Evolutionary conservation across 2,113 vertebrate species (phyloP), one percentile per base, ranked within the genome.

Genomic region (Pelobates fuscus): DNA sequence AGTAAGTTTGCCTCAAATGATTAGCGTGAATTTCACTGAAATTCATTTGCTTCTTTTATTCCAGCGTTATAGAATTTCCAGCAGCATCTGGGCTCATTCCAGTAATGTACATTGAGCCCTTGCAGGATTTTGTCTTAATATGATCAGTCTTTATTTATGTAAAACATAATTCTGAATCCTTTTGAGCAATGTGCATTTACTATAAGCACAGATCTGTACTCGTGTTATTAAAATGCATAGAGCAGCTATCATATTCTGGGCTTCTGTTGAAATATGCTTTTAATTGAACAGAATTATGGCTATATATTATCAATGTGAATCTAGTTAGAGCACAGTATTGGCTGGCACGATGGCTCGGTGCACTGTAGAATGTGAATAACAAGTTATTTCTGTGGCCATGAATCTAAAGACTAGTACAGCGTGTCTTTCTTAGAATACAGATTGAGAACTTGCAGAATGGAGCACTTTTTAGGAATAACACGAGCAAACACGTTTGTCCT

Each of bases 181-280:
- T 84, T 82, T 85, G 86, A 85, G 80, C 46, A 21, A 80, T 80
- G 77, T 54, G 78, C 83, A 66, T 83, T 83, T 84, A 87, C 79
- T 83, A 81, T 81, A 78, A 77, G 82, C 82, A 80, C 77, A 84
- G 60, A 79, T 82, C 79, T 69, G 59, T 80, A 80, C 80, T 84
- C 84, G 69, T 79, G 55, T 85, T 86, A 90, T 88, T 89, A 88
- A 88, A 89, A 89, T 83, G 80, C 86, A 85, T 79, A 78, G 81
- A 80, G 77, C 73, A 66, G 66, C 82, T 81, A 82, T 83, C 81
- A 85, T 85, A 84, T 80, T 78, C 80, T 80, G 75, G 61, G 85
- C 84, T 87, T 83, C 82, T 82, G 73, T 80, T 89, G 87, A 89
- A 89, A 91, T 90, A 88, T 86, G 88, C 82, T 89, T 89, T 91